These are phyloP conservation scores for Pherbina coryleti DNA, from an alignment of 2,888 invertebrate genomes.

Conservation along the genomic window DNA sequence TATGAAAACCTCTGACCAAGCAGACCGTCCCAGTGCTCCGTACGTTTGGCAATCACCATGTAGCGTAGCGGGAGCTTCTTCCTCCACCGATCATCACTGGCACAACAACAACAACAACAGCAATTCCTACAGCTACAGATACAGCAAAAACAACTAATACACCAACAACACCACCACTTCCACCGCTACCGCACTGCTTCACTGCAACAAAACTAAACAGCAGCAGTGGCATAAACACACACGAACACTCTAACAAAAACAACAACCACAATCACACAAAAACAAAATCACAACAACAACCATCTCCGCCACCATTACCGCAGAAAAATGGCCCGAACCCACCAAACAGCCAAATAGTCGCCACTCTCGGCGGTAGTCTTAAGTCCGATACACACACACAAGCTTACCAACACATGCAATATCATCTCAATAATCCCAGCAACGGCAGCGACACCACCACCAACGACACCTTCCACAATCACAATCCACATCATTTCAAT, in stretches of 20 bases:
- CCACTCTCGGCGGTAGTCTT: slow-evolving; percentile 25
- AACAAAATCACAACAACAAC: slow-evolving; percentile 31
- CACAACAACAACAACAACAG: slow-evolving; percentile 50
- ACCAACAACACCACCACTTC: slow-evolving; percentile 61
- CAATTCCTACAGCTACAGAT: slow-evolving; percentile 48
- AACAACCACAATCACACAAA: slow-evolving; percentile 43
- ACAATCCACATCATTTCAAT: slow-evolving; percentile 58
- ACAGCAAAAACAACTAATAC: slow-evolving; percentile 52
- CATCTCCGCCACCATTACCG: slow-evolving; percentile 8
- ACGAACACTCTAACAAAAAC: not conserved
- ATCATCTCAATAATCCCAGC: slow-evolving; percentile 48
- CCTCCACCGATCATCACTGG: slow-evolving; percentile 52
- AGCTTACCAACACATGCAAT: slow-evolving; percentile 46
- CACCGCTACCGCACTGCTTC: slow-evolving; percentile 63
- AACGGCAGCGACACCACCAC: slow-evolving; percentile 40
- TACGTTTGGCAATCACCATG: slow-evolving; percentile 70
- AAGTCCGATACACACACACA: slow-evolving; percentile 49
- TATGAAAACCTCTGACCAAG: slow-evolving; percentile 28
- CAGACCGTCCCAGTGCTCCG: slow-evolving; percentile 70
- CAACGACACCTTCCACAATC: slow-evolving; percentile 35
- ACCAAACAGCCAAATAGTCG: slow-evolving; percentile 28
- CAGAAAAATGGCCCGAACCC: slow-evolving; percentile 1
- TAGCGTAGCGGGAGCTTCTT: slow-evolving; percentile 70
- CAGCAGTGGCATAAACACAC: not conserved
- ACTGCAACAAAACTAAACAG: slow-evolving; percentile 27